Base-by-base conservation (phyloP, 2,113 vertebrate species). In the Nycticorax nycticorax region DNA sequence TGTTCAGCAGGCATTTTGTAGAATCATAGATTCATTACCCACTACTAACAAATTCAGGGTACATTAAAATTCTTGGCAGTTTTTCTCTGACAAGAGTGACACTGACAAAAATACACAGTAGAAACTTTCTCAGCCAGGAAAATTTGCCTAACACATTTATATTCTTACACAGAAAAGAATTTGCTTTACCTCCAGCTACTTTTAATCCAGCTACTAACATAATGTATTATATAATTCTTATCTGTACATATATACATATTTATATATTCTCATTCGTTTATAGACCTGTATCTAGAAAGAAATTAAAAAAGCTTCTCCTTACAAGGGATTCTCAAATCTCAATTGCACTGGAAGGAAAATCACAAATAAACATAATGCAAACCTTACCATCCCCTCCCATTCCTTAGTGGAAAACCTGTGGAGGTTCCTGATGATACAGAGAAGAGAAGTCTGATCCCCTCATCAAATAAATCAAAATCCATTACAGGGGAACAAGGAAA, bases 381-480 rank as follows among this genome's bases (percentile, higher is more conserved):
- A 74, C 85, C 35, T 86, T 86, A 74, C 67, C 26, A 43, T 77
- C 21, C 20, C 33, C 19, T 86, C 12, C 45, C 6, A 12, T 72
- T 56, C n/a, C 47, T 84, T 50, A 84, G n/a, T 52, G 60, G 48
- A 78, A 93, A 89, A 85, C 1, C 3, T 48, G 55, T 43, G 45
- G 45, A 63, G 13, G 17, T 57, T 92, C 35, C 35, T 48, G 43
- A 53, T 72, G 69, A 87, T 39, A 62, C 3, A 77, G 55, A 43
- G 20, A 16, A 80, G 16, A 92, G 9, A 77, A 89, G 23, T 72
- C 73, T 82, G 52, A 71, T 85, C 13, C 60, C 57, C 68, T 88
- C 37, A 91, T 43, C 78, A 96, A 76, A 85, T 73, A 85, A 75
- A 81, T 56, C 14, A 85, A 89, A 94, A 78, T 75, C 73, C 77